Base-by-base conservation (phyloP, 2,797 vertebrate species). In the Menidia menidia region DNA sequence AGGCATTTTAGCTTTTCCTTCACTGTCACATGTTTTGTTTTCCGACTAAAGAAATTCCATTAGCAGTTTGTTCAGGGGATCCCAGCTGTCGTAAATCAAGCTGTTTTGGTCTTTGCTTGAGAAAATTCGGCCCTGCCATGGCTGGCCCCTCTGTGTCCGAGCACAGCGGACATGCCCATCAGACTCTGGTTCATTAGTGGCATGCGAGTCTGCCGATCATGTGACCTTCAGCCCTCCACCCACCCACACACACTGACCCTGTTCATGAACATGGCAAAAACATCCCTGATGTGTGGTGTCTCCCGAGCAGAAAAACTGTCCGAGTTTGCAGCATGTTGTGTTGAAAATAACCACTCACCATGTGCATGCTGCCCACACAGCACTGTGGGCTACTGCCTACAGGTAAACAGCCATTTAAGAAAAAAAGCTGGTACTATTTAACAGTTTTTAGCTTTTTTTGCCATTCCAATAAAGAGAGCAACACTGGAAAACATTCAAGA, bases 221-320 rank as follows among this genome's bases (percentile, higher is more conserved):
- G 76, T 78, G 63, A 81, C 86, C 84, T 76, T 64, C 43, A 70
- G 60, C 66, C 67, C 64, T 71, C 69, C 67, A 59, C 25, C 45
- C 31, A 39, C n/a, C 25, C 57, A 59, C 51, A 54, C 43, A 60
- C 50, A 31, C 57, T 54, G 33, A 71, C 44, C 19, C 18, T 44
- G 15, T 59, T 39, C 67, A 52, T 25, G 3, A 56, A 44, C 55
- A 31, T 47, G 45, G 32, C 42, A 47, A 56, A 25, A 61, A 25
- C 50, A 52, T 51, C 65, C 77, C 66, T 64, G 45, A 50, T 75
- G 69, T 58, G 68, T n/a, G 8, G 60, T 19, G 76, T 47, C 60
- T 64, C 14, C 50, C 55, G 63, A 77, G 57, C 64, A n/a, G 57
- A 64, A 33, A 50, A 69, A 44, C 61, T 51, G 48, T 56, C 32